Evolutionary conservation across 2,888 invertebrate genomes (phyloP).

Genomic region (Lepidonotus clava): DNA sequence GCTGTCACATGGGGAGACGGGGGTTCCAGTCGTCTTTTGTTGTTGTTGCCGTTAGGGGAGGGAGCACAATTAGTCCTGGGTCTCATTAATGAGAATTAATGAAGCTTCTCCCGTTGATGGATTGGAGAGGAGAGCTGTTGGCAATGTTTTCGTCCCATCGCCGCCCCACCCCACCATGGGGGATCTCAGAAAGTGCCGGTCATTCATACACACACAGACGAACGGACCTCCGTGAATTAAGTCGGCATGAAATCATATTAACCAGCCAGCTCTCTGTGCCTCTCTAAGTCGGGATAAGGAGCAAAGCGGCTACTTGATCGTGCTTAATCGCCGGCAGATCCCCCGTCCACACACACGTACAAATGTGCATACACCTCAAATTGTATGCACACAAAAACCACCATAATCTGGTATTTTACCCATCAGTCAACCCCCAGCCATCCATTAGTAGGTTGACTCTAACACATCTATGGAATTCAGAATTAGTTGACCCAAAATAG

Average conservation of each 20-base stretch:
- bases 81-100: slow-evolving; percentile 48
- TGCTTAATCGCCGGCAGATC: not conserved
- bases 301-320: not conserved
- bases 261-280: not conserved
- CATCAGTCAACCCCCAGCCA: too few relatives aligned
- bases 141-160: slow-evolving; percentile 5
- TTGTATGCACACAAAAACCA: too few relatives aligned
- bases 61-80: slow-evolving; percentile 35
- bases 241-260: slow-evolving; percentile 15
- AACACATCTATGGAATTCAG: too few relatives aligned
- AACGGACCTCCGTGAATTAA: not conserved
- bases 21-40: not conserved
- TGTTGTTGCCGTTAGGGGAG: slow-evolving; percentile 1
- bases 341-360: not conserved
- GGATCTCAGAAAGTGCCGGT: too few relatives aligned
- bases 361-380: too few relatives aligned
- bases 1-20: not conserved
- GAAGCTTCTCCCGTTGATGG: slow-evolving; percentile 27
- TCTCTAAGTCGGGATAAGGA: not conserved
- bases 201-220: too few relatives aligned
- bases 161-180: too few relatives aligned
- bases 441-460: too few relatives aligned
- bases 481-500: not conserved
- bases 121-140: not conserved
- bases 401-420: too few relatives aligned